A percentile compares a stretch with the other conserved stretches of the same genome.
Evolutionary conservation across 2,888 invertebrate species (phyloP).

Genomic region (Mechanitis messenoides): DNA sequence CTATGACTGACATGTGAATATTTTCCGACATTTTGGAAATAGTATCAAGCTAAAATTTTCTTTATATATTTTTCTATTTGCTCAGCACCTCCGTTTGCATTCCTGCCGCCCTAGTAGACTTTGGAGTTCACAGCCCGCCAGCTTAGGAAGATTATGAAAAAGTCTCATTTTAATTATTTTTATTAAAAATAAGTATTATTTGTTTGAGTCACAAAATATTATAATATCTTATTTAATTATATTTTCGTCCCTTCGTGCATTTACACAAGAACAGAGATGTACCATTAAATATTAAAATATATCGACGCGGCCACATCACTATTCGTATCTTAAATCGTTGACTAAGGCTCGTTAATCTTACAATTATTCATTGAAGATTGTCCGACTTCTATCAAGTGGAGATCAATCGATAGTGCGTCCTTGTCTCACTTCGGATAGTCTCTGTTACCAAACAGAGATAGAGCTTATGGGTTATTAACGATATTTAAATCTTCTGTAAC

Average conservation of each 20-base stretch:
- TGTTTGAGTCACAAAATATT: too few species aligned
- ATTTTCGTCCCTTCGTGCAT: background rate
- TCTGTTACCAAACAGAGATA: conserved; percentile 11
- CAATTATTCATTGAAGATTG: conserved; percentile 69
- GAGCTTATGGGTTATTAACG: conserved; percentile 20
- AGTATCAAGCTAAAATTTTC: too few species aligned
- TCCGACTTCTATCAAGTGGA: conserved; percentile 23
- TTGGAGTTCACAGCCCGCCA: too few species aligned
- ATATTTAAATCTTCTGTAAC: conserved; percentile 16
- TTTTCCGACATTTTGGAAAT: too few species aligned
- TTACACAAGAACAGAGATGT: too few species aligned
- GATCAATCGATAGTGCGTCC: conserved; percentile 16
- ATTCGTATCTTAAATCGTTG: conserved; percentile 47
- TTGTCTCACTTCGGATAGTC: conserved; percentile 13
- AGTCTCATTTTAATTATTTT: too few species aligned
- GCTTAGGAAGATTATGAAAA: too few species aligned
- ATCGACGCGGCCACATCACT: conserved; percentile 26
- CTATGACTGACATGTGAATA: too few species aligned
- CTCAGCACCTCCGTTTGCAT: too few species aligned
- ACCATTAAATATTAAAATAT: background rate
- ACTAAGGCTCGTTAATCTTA: conserved; percentile 69
- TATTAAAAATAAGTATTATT: too few species aligned
- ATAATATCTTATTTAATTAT: background rate
- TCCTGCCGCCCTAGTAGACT: too few species aligned
- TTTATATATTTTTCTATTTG: too few species aligned